These are phyloP conservation scores for Apamea anceps DNA, from an alignment of 2,888 invertebrate species.

Conservation along the genomic window DNA sequence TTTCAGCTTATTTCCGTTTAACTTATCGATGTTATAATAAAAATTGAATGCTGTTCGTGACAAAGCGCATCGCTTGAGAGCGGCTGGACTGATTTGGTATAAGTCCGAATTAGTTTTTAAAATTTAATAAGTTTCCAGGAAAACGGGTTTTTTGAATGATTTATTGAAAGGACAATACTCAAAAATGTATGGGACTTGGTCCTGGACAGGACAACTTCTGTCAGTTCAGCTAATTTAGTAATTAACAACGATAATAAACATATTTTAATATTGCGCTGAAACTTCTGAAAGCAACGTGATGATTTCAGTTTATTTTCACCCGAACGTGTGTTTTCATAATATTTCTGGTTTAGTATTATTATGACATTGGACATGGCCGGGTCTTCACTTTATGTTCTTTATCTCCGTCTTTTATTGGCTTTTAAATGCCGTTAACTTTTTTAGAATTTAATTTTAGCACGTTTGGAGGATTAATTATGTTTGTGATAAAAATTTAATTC, in stretches of 20 bases:
- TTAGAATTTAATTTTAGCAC: slow-evolving; percentile 5
- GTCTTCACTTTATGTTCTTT: slow-evolving; percentile 30
- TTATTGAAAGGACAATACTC: too few species aligned
- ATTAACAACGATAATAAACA: not conserved
- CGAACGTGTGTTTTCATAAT: slow-evolving; percentile 27
- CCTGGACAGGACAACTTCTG: too few species aligned
- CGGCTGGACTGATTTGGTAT: too few species aligned
- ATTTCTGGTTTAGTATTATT: slow-evolving; percentile 8
- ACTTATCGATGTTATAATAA: not conserved
- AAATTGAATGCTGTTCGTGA: too few species aligned
- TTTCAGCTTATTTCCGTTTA: not conserved
- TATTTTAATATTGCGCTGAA: not conserved
- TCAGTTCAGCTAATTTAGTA: too few species aligned
- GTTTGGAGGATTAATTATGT: not conserved
- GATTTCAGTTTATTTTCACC: slow-evolving; percentile 14
- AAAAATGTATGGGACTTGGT: too few species aligned
- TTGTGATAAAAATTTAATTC: not conserved
- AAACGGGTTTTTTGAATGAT: too few species aligned
- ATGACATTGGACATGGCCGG: slow-evolving; percentile 15
- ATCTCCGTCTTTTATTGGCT: slow-evolving; percentile 34
- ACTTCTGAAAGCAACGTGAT: not conserved
- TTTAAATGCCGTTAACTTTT: slow-evolving; percentile 14
- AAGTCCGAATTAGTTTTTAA: too few species aligned
- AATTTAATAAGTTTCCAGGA: too few species aligned
- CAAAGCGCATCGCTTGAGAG: too few species aligned